A percentile compares a stretch with the other conserved stretches of the same genome.
phyloP scores from a whole-genome alignment of 2,888 invertebrate species.

The Oscheius onirici region DNA sequence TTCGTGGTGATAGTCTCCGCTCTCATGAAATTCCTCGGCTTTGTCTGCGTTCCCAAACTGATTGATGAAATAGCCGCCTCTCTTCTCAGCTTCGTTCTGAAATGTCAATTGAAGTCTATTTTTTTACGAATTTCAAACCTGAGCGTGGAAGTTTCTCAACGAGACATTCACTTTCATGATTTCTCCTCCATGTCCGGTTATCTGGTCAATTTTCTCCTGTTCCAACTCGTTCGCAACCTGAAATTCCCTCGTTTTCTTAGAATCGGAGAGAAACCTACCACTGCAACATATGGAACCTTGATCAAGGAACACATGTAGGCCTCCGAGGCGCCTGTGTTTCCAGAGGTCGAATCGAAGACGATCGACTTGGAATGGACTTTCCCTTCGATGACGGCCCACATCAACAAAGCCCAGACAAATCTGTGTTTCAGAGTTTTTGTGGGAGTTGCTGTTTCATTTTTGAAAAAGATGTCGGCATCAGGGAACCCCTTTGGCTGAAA shows the following conservation, averaged over 20 bases:
- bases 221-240: conserved; percentile 60
- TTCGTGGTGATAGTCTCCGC: conserved; percentile 55
- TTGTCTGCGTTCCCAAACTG: conserved; percentile 65
- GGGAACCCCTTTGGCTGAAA: conserved; percentile 49
- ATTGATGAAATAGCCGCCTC: conserved; percentile 59
- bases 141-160: conserved; percentile 37
- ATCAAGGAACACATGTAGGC: conserved; percentile 63
- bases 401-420: conserved; percentile 63
- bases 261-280: conserved; percentile 40
- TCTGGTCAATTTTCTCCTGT: conserved; percentile 57
- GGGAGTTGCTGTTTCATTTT: conserved; percentile 58
- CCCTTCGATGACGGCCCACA: conserved; percentile 66
- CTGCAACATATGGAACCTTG: conserved; percentile 57
- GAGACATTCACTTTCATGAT: conserved; percentile 49
- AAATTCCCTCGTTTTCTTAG: neutral
- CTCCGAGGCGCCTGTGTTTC: conserved; percentile 67
- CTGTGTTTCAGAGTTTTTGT: conserved; percentile 64
- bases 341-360: conserved; percentile 64
- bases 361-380: conserved; percentile 50
- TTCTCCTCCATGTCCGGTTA: conserved; percentile 54
- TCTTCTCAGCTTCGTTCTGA: conserved; percentile 49
- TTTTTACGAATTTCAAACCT: neutral
- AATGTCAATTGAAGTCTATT: neutral
- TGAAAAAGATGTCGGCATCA: conserved; percentile 56
- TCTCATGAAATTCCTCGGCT: conserved; percentile 65